These are phyloP conservation scores for Grammomys dolichurus DNA, from an alignment of 2,113 vertebrate genomes.

Conservation along the genomic window DNA sequence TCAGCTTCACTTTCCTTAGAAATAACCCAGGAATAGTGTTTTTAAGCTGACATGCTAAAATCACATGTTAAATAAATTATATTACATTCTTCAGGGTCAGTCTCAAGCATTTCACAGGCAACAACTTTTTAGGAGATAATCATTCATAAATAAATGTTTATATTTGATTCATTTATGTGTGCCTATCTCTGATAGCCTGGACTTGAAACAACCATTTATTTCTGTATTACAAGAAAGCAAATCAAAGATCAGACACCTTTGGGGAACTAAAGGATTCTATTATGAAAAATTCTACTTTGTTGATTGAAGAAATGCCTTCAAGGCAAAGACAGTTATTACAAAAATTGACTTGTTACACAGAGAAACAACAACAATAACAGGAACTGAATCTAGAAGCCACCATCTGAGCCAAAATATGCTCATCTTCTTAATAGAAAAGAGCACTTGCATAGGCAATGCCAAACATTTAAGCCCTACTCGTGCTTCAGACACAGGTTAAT, in stretches of 20 bases:
- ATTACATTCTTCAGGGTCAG: neutral
- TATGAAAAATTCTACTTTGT: constrained; percentile 9
- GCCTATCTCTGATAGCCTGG: neutral
- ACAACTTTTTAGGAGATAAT: neutral
- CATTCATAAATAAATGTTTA: neutral
- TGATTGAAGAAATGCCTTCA: neutral
- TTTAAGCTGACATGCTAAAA: neutral
- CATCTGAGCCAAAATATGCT: neutral
- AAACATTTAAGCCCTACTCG: neutral
- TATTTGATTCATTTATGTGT: neutral
- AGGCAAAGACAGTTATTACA: neutral
- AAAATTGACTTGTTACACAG: neutral
- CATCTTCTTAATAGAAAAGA: neutral
- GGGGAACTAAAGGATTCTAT: neutral
- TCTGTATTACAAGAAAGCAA: constrained; percentile 28
- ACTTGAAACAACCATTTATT: neutral
- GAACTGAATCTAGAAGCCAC: neutral
- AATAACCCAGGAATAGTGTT: neutral
- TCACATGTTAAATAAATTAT: neutral
- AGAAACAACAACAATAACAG: neutral
- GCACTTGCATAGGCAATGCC: neutral
- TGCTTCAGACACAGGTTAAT: neutral
- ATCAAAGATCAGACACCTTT: neutral
- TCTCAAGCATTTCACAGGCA: neutral
- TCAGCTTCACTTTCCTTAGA: neutral